Percentiles rank a stretch among this genome's conserved stretches.
Evolutionary conservation across 2,888 invertebrate species (phyloP).

Genomic region (Operophtera brumata): DNA sequence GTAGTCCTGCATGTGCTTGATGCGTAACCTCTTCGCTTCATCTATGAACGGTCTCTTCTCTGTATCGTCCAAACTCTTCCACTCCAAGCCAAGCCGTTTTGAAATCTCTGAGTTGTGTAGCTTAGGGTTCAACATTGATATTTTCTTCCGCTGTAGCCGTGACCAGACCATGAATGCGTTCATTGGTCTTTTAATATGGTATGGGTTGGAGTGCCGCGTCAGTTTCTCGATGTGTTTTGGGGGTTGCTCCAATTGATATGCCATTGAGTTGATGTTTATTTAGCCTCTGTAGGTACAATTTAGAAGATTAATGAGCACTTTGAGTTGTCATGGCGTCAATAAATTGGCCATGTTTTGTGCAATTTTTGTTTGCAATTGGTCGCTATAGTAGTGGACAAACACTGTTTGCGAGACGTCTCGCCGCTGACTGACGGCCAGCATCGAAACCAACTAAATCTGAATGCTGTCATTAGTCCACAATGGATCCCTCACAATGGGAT

Average conservation of each 20-base stretch:
- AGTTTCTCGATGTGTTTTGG: constrained; percentile 55
- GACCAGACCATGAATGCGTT: constrained; percentile 99
- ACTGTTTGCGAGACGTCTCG: constrained; percentile 52
- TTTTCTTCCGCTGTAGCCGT: constrained; percentile 90
- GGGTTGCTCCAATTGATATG: constrained; percentile 57
- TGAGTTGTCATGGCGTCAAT: background rate
- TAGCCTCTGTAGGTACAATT: background rate
- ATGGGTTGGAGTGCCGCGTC: constrained; percentile 71
- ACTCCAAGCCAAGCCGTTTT: constrained; percentile 90
- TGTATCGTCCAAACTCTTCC: constrained; percentile 89
- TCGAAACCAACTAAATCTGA: constrained; percentile 65
- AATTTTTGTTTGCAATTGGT: constrained; percentile 7
- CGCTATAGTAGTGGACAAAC: constrained; percentile 11
- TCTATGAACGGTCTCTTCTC: constrained; percentile 94
- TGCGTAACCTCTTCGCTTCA: constrained; percentile 90
- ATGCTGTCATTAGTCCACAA: constrained; percentile 77
- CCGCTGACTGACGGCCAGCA: constrained; percentile 65
- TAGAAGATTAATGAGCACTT: constrained; percentile 2
- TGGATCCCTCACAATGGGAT: constrained; percentile 68
- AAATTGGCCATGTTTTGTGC: constrained; percentile 7
- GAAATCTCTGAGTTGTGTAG: constrained; percentile 90
- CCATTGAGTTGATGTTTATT: constrained; percentile 44
- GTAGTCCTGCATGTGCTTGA: constrained; percentile 86
- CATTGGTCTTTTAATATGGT: constrained; percentile 97
- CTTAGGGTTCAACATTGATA: constrained; percentile 90